A percentile compares a stretch with the other conserved stretches of the same genome.
Conservation (phyloP, 2,797 vertebrate genomes). For the Coluber constrictor region DNA sequence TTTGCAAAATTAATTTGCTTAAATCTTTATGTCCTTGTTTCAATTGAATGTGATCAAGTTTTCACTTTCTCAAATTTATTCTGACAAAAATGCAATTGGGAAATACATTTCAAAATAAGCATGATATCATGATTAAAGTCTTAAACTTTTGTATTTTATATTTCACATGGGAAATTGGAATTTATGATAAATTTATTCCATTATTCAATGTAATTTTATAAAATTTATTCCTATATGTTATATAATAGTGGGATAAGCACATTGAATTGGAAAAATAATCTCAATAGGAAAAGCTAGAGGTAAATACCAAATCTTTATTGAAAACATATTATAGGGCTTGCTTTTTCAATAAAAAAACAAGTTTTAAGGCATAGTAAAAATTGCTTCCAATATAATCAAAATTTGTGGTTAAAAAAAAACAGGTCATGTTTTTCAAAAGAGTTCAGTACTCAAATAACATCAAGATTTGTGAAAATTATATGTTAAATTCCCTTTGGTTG, state of each 20-base stretch:
- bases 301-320: conserved; percentile 42
- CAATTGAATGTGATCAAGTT: not conserved
- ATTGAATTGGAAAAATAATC: conserved; percentile 48
- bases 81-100: not conserved
- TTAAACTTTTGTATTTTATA: conserved; percentile 29
- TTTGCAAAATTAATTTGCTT: not conserved
- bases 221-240: conserved; percentile 33
- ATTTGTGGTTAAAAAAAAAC: not conserved
- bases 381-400: conserved; percentile 19
- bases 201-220: conserved; percentile 41
- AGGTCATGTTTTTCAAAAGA: conserved; percentile 8
- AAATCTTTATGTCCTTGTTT: not conserved
- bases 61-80: too few species aligned
- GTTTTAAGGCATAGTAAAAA: conserved; percentile 38
- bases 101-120: conserved; percentile 21
- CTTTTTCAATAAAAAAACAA: conserved; percentile 33
- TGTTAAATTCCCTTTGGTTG: conserved; percentile 6
- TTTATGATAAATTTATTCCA: conserved; percentile 31
- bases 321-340: conserved; percentile 24
- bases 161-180: conserved; percentile 14
- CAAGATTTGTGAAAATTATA: conserved; percentile 18
- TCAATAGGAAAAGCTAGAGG: conserved; percentile 48
- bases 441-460: conserved; percentile 24
- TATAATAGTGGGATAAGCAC: conserved; percentile 45
- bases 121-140: conserved; percentile 40